A percentile compares a stretch with the other conserved stretches of the same genome.
Conservation (phyloP, 2,888 invertebrate species). For the Pseudanteris insignis region DNA sequence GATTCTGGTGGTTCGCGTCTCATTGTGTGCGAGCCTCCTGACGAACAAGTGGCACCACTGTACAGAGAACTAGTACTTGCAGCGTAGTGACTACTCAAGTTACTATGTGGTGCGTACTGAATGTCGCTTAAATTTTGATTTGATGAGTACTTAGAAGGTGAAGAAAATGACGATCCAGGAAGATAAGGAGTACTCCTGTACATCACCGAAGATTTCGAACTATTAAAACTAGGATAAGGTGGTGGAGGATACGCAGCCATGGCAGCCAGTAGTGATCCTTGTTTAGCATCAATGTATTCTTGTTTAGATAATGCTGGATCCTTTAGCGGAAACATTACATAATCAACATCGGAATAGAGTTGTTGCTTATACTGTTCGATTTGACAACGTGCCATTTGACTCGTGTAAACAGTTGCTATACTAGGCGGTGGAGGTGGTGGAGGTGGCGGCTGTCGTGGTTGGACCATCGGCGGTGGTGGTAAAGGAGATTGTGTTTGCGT, state of each 20-base stretch:
- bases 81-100: conserved; percentile 62
- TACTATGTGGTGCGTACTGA: conserved; percentile 55
- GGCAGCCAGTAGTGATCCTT: conserved; percentile 77
- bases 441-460: conserved; percentile 70
- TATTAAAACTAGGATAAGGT: conserved; percentile 66
- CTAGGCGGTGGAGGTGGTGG: conserved; percentile 76
- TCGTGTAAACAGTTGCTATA: conserved; percentile 77
- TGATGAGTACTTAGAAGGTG: conserved; percentile 79
- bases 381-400: conserved; percentile 77
- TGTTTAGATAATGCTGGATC: conserved; percentile 90
- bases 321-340: conserved; percentile 89
- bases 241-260: conserved; percentile 70
- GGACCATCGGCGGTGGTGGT: conserved; percentile 68
- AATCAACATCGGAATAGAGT: conserved; percentile 89
- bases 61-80: conserved; percentile 67
- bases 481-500: conserved; percentile 77
- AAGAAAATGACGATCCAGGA: conserved; percentile 72
- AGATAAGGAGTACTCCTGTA: conserved; percentile 86
- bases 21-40: conserved; percentile 65
- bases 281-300: conserved; percentile 89
- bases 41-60: conserved; percentile 66
- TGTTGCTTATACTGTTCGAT: conserved; percentile 90
- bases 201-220: conserved; percentile 75
- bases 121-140: conserved; percentile 75
- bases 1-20: conserved; percentile 62